Conservation (phyloP, 2,888 invertebrate species). For the Archips xylosteana region DNA sequence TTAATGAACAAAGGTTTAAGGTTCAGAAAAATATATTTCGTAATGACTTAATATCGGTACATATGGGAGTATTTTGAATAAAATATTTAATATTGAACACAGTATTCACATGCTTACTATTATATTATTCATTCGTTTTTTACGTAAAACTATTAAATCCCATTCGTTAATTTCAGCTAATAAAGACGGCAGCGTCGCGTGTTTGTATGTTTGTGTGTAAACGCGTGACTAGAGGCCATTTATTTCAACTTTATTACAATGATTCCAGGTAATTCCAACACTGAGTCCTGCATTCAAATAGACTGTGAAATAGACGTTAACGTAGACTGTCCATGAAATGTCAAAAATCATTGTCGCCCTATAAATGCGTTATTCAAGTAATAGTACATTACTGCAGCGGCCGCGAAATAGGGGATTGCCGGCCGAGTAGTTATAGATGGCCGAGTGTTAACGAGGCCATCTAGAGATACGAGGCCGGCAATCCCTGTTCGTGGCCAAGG, state of each 20-base stretch:
- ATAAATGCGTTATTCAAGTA: not conserved
- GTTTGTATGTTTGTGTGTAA: not conserved
- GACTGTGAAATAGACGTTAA: not conserved
- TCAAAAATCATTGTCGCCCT: not conserved
- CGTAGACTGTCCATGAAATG: not conserved
- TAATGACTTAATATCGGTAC: too few species aligned
- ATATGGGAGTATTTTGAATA: too few species aligned
- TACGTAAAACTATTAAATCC: not conserved
- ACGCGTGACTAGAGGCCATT: constrained; percentile 33
- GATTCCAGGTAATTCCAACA: constrained; percentile 23
- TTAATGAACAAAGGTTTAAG: too few species aligned
- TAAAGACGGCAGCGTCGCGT: constrained; percentile 7
- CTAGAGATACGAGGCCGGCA: too few species aligned
- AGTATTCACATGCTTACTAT: too few species aligned
- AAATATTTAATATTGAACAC: too few species aligned
- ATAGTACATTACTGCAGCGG: too few species aligned
- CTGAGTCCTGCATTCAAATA: constrained; percentile 11
- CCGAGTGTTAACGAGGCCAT: too few species aligned
- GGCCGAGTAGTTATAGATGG: too few species aligned
- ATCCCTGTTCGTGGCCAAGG: too few species aligned
- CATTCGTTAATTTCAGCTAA: constrained; percentile 8
- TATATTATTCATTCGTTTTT: not conserved
- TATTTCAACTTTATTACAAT: constrained; percentile 32
- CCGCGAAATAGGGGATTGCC: too few species aligned
- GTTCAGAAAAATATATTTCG: too few species aligned